Base-by-base conservation (phyloP, 2,113 vertebrate genomes). In the Antechinus flavipes region DNA sequence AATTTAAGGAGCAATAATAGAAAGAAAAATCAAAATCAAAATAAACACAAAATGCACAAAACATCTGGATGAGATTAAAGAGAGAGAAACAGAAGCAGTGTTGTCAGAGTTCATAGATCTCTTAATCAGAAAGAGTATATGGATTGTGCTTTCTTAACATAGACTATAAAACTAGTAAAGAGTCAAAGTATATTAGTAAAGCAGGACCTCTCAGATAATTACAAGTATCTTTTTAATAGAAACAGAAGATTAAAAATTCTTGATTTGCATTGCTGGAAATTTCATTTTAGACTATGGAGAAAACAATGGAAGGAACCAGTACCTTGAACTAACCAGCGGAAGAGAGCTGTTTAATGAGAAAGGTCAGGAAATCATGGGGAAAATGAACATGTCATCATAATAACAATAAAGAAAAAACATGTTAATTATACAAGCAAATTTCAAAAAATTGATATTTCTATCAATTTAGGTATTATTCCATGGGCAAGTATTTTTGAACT, bases 181-280 rank as follows among this genome's bases (percentile, higher is more conserved):
- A 93, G 94, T 96, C 96, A 92, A 93, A 93, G 14, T 22, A 0
- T 93, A 91, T 91, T 94, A 30, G 61, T 91, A 2, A 90, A 11
- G 84, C 16, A 84, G 96, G 92, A 94, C 84, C 92, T 96, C 96
- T 95, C 96, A 95, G 96, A 97, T 97, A 97, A 94, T 96, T 98
- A 84, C 95, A 96, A 5, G 84, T 97, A 96, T 96, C 95, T 91
- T 96, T 94, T 94, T 95, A 84, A 8, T n/a, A 84, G 35, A 84
- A 84, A 19, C 61, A 76, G 61, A 76, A 19, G n/a, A 76, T 16
- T 76, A 97, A 97, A 97, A 97, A 52, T 58, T 94, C 55, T 91
- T 2, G 49, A 95, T 97, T 91, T 93, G 96, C 94, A 55, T 46
- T 91, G 91, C 96, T 92, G 53, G 97, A 53, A 46, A 90, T 94